Evolutionary conservation across 2,797 vertebrate species (phyloP).

Genomic region (Phataginus tetradactyla): DNA sequence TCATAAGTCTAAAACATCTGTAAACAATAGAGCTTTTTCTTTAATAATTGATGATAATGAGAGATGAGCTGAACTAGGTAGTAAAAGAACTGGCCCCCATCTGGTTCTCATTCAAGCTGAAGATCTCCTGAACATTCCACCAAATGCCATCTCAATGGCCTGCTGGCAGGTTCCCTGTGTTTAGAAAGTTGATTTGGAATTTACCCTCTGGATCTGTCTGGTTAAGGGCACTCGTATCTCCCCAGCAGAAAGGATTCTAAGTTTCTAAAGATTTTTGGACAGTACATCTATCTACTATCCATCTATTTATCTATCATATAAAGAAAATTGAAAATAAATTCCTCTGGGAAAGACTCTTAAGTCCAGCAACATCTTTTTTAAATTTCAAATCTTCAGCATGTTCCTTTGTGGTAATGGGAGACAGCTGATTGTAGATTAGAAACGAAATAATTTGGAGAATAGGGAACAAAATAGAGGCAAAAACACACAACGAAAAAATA

Average conservation of each 20-base stretch:
- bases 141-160: neutral
- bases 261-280: slow-evolving; percentile 7
- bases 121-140: neutral
- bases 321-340: neutral
- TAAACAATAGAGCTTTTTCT: neutral
- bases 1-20: neutral
- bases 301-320: neutral
- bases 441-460: neutral
- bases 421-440: neutral
- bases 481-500: neutral
- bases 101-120: neutral
- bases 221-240: neutral
- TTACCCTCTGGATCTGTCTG: neutral
- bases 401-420: neutral
- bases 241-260: neutral
- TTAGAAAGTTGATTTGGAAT: slow-evolving; percentile 32
- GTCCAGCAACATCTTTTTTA: neutral
- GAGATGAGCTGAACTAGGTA: neutral
- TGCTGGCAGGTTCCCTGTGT: neutral
- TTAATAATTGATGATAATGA: neutral
- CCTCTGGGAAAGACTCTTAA: neutral
- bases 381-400: neutral
- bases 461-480: neutral
- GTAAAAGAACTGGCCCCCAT: neutral
- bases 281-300: neutral